Evolutionary conservation across 2,888 invertebrate genomes (phyloP).

Genomic region (Trissoscelio sp.): DNA sequence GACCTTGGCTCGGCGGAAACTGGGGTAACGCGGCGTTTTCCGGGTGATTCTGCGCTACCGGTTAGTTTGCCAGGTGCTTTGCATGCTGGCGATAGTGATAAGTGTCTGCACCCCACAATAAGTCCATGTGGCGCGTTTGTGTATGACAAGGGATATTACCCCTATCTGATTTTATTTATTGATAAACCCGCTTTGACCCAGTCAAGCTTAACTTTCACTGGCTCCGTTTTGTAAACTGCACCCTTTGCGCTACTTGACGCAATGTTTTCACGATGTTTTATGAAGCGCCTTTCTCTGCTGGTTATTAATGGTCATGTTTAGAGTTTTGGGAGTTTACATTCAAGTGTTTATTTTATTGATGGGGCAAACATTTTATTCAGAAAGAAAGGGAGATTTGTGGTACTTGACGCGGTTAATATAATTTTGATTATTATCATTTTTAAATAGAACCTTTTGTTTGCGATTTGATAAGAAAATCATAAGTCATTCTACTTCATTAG

Average conservation of each 20-base stretch:
- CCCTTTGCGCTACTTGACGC: conserved; percentile 39
- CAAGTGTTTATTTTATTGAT: conserved; percentile 36
- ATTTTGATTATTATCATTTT: not conserved
- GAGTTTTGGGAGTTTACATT: not conserved
- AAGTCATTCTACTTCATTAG: no score
- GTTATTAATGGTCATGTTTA: conserved; percentile 41
- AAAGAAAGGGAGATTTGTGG: not conserved
- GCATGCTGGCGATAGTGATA: conserved; percentile 66
- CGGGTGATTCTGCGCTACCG: conserved; percentile 51
- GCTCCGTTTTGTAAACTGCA: conserved; percentile 15
- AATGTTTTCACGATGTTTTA: conserved; percentile 48
- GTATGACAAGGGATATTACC: conserved; percentile 59
- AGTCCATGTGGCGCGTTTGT: conserved; percentile 43
- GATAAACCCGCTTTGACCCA: conserved; percentile 60
- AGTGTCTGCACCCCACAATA: conserved; percentile 52
- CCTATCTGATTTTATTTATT: conserved; percentile 63
- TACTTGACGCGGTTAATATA: not conserved
- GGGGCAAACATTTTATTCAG: conserved; percentile 1
- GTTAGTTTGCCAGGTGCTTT: conserved; percentile 61
- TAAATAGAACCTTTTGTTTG: no score
- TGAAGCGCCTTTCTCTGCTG: conserved; percentile 27
- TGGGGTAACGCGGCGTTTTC: conserved; percentile 64
- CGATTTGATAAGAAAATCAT: no score
- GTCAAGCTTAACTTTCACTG: conserved; percentile 54
- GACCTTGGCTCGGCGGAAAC: conserved; percentile 69